Conservation (phyloP, 2,888 invertebrate genomes). For the Acanthacorydalis orientalis region DNA sequence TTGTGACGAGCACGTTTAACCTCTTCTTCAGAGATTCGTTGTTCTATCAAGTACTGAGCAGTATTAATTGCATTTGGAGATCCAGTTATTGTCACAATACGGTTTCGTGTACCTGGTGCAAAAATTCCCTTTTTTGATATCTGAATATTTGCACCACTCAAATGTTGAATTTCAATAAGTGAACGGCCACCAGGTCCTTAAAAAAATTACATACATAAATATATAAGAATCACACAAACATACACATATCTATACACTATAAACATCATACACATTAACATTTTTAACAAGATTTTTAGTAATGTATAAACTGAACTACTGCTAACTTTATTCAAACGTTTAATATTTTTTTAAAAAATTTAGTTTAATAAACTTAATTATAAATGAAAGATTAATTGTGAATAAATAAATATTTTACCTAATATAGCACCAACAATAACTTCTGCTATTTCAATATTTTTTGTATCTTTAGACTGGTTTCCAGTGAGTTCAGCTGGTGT, state of each 20-base stretch:
- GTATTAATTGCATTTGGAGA: conserved; percentile 72
- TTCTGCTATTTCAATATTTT: conserved; percentile 90
- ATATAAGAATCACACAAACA: too few species aligned
- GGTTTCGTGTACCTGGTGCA: conserved; percentile 92
- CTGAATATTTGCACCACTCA: conserved; percentile 94
- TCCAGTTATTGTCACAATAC: conserved; percentile 92
- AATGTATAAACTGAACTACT: neutral
- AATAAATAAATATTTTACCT: conserved; percentile 34
- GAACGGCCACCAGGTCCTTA: conserved; percentile 84
- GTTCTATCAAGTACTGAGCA: conserved; percentile 91
- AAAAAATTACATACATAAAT: conserved; percentile 1
- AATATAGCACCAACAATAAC: conserved; percentile 94
- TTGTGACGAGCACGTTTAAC: conserved; percentile 84
- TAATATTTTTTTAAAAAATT: too few species aligned
- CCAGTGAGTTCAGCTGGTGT: conserved; percentile 55
- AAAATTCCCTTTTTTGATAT: conserved; percentile 97
- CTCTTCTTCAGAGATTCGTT: conserved; percentile 92
- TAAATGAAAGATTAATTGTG: conserved; percentile 8
- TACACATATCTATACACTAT: too few species aligned
- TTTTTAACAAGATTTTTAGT: too few species aligned
- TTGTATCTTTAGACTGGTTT: conserved; percentile 56
- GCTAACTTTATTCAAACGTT: neutral
- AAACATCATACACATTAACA: too few species aligned
- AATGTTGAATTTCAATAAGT: conserved; percentile 92
- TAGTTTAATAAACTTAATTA: neutral